phyloP scores from a whole-genome alignment of 2,113 vertebrate genomes.

The Peromyscus californicus region DNA sequence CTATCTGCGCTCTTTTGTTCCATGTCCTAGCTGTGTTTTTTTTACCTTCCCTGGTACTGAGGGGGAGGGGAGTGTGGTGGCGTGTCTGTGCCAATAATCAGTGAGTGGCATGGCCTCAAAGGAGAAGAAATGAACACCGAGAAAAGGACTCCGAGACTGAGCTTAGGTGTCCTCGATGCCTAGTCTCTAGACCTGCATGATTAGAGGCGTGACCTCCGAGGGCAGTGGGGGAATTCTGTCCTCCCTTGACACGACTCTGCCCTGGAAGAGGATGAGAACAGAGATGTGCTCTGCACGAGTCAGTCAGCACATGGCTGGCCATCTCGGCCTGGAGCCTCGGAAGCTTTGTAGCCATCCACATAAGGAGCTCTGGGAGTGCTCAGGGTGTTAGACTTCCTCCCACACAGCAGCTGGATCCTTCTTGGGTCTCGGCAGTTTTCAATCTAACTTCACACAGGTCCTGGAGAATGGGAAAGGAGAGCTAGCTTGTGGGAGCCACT shows the following conservation, averaged over 20 bases:
- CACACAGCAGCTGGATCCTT: not conserved
- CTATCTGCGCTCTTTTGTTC: not conserved
- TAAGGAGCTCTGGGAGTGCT: not conserved
- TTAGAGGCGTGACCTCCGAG: accelerated
- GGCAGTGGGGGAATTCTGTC: not conserved
- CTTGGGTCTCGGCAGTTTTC: not conserved
- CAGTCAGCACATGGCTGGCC: not conserved
- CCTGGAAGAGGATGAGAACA: not conserved
- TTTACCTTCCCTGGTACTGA: not conserved
- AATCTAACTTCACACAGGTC: not conserved
- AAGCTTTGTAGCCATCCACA: not conserved
- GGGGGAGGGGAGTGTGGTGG: no score
- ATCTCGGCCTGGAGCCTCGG: not conserved
- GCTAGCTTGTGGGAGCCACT: not conserved
- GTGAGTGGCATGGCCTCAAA: not conserved
- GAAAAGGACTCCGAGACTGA: not conserved
- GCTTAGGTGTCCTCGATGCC: not conserved
- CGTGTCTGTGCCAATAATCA: not conserved
- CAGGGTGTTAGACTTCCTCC: not conserved
- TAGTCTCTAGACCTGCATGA: not conserved
- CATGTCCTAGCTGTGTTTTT: not conserved
- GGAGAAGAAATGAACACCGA: not conserved
- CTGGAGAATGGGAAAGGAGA: not conserved
- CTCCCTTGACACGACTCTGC: no score
- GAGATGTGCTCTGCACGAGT: not conserved